A percentile compares a stretch with the other conserved stretches of the same genome.
Evolutionary conservation across 2,113 vertebrate species (phyloP).

Genomic region (Megaceryle torquata): DNA sequence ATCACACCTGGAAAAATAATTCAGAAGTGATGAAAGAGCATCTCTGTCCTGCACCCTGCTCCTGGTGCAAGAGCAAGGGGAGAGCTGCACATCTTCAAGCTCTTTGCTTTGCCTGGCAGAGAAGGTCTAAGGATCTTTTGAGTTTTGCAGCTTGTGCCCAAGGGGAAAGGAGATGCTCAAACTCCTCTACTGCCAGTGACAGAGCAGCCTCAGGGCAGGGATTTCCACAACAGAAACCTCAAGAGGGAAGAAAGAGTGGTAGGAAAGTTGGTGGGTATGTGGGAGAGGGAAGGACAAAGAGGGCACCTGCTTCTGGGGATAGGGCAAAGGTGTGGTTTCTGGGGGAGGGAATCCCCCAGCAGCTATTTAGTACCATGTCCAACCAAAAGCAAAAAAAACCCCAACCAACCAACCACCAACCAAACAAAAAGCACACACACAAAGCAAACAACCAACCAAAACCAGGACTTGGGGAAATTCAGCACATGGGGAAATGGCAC

Average conservation of each 20-base stretch:
- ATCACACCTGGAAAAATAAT: background rate
- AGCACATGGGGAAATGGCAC: background rate
- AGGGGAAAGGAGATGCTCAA: background rate
- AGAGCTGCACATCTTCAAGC: accelerated
- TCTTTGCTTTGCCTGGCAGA: background rate
- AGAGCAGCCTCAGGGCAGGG: accelerated
- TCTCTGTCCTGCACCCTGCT: background rate
- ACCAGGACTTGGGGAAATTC: background rate
- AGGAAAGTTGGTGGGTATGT: background rate
- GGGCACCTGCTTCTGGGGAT: background rate
- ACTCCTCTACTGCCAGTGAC: background rate
- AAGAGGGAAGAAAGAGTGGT: background rate
- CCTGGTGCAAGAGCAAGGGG: background rate
- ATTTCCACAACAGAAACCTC: background rate
- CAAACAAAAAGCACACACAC: too few relatives aligned
- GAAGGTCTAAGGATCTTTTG: background rate
- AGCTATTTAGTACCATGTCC: background rate
- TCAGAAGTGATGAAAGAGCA: background rate
- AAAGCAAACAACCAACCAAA: background rate
- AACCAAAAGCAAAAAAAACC: background rate
- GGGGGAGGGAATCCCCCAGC: background rate
- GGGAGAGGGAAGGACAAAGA: background rate
- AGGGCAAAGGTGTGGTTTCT: background rate
- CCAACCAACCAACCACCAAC: background rate
- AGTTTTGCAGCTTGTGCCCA: background rate